Base-by-base conservation (phyloP, 2,797 vertebrate species). In the Chloroceryle inda region DNA sequence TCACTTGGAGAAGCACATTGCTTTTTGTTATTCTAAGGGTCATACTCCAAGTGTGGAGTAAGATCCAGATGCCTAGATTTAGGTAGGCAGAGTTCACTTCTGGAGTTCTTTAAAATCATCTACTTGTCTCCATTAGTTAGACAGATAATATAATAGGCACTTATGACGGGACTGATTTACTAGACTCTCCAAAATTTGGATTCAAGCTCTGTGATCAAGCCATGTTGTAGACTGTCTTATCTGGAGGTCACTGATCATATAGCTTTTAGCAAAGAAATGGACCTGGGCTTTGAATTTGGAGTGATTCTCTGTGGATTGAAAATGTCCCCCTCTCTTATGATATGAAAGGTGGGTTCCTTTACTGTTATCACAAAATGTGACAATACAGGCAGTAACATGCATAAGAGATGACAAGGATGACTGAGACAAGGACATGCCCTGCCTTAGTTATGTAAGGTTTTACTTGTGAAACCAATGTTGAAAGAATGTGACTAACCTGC, bases 401-500 rank as follows among this genome's bases (percentile, higher is more conserved):
- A 13, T 86, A 89, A 68, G 58, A 91, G 82, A 91, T 80, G 72
- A 81, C 74, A 89, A 94, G 66, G 69, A 91, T 23, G 13, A 52
- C 73, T 68, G 76, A 96, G 69, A 86, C 82, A 96, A 96, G 88
- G 79, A 84, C 76, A 78, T 50, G 42, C 33, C 71, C 50, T 88
- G 49, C 55, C 35, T 78, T 76, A 95, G 77, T 78, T 88, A 81
- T 81, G 33, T 24, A 75, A 19, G 19, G 69, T 89, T 94, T 93
- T 75, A 50, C 83, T 90, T 75, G 66, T 35, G 72, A 93, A 90
- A 74, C 14, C 11, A n/a, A 3, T 47, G 61, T 53, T 84, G 42
- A 82, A 86, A 86, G 35, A 58, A 86, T 88, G 31, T 62, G n/a
- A 75, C 66, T 84, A 40, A 92, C 75, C 21, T 68, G 76, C 37